Conservation (phyloP, 2,113 vertebrate species). For the Andinoacara biseriatus region DNA sequence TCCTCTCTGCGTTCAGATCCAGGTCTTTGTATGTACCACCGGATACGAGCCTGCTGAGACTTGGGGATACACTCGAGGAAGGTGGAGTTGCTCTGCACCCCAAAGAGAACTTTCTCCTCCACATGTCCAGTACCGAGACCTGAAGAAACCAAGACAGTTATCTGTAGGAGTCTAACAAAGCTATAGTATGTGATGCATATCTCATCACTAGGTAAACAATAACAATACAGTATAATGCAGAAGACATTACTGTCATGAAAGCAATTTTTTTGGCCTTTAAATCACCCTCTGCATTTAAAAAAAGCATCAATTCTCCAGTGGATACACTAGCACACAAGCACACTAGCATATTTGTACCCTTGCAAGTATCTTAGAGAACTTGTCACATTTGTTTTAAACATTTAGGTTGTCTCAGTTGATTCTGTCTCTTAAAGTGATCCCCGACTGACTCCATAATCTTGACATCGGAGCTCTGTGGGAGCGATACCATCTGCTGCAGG, state of each 20-base stretch:
- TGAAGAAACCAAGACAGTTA: conserved; percentile 23
- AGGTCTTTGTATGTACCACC: conserved; percentile 89
- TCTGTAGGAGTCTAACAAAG: background rate
- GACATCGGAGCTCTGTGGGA: background rate
- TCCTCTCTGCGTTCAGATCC: conserved; percentile 90
- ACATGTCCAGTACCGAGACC: conserved; percentile 56
- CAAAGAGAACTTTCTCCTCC: conserved; percentile 94
- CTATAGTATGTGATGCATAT: background rate
- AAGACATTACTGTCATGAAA: background rate
- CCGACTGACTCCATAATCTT: background rate
- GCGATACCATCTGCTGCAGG: background rate
- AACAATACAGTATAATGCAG: background rate
- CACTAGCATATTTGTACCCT: too few relatives aligned
- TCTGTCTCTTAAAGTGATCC: background rate
- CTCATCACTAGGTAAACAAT: background rate
- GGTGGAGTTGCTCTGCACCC: conserved; percentile 95
- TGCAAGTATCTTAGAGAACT: background rate
- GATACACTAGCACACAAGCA: background rate
- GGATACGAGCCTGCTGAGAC: conserved; percentile 94
- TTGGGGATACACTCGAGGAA: conserved; percentile 97
- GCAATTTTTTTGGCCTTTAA: background rate
- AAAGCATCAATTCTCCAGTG: background rate
- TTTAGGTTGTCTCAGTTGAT: background rate
- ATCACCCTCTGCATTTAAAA: background rate
- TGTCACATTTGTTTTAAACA: background rate